Conservation (phyloP, 2,888 invertebrate genomes). For the Acleris holmiana region DNA sequence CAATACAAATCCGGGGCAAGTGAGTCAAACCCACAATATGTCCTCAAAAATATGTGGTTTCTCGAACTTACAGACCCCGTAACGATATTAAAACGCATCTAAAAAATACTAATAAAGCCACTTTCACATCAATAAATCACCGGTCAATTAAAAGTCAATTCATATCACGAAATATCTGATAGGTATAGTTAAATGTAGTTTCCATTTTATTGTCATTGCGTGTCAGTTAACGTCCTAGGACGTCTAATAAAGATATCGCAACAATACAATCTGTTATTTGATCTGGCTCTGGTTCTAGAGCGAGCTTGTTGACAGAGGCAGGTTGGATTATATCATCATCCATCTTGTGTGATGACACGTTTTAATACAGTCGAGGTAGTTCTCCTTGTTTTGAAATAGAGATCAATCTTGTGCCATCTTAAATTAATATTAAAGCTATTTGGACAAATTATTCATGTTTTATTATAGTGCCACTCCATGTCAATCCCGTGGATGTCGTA, state of each 20-base stretch:
- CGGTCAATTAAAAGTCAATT: too few species aligned
- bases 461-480: too few species aligned
- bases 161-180: too few species aligned
- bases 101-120: too few species aligned
- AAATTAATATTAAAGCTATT: background rate
- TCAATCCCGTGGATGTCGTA: too few species aligned
- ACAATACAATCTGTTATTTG: constrained; percentile 31
- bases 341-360: constrained; percentile 1
- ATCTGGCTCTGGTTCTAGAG: constrained; percentile 4
- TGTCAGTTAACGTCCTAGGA: constrained; percentile 17
- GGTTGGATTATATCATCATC: background rate
- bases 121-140: too few species aligned
- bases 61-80: too few species aligned
- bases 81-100: too few species aligned
- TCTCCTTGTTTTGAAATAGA: background rate
- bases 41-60: too few species aligned
- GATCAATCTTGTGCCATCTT: background rate
- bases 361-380: background rate
- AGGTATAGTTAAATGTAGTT: background rate
- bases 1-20: too few species aligned
- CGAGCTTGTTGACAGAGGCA: constrained; percentile 1
- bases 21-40: too few species aligned
- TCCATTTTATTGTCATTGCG: constrained; percentile 8
- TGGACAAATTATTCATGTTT: too few species aligned
- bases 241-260: constrained; percentile 29